phyloP scores from a whole-genome alignment of 2,888 invertebrate species.

The Tetragonula carbonaria region DNA sequence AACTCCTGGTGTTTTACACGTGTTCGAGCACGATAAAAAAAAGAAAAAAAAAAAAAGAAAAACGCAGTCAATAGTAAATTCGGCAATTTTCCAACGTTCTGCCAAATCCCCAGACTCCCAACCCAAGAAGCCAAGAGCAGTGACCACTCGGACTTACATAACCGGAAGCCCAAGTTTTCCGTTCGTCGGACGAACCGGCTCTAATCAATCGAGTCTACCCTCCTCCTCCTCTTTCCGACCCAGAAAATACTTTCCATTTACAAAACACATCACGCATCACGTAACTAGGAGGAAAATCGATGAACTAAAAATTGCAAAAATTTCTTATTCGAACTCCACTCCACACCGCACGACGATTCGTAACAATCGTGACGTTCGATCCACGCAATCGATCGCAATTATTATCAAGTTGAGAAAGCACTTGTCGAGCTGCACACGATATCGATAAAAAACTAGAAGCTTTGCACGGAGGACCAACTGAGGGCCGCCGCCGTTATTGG shows the following conservation, averaged over 20 bases:
- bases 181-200: slow-evolving; percentile 30
- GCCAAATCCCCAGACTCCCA: background rate
- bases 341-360: background rate
- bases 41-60: too few relatives aligned
- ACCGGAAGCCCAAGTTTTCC: slow-evolving; percentile 37
- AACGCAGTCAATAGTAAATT: background rate
- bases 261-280: background rate
- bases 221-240: slow-evolving; percentile 25
- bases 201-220: slow-evolving; percentile 43
- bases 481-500: slow-evolving; percentile 18
- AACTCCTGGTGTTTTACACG: too few relatives aligned
- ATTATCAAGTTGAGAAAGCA: background rate
- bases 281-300: background rate
- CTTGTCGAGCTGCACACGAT: background rate
- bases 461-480: slow-evolving; percentile 23
- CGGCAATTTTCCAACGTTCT: background rate
- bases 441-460: background rate
- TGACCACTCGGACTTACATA: slow-evolving; percentile 38
- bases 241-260: slow-evolving; percentile 15
- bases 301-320: background rate
- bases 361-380: background rate
- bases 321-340: background rate
- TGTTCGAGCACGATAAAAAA: background rate
- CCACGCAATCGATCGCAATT: background rate
- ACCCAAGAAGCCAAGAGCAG: background rate